Evolutionary conservation across 2,797 vertebrate species (phyloP), one percentile per base, ranked within the genome.

Genomic region (Coccyzus lansbergi): DNA sequence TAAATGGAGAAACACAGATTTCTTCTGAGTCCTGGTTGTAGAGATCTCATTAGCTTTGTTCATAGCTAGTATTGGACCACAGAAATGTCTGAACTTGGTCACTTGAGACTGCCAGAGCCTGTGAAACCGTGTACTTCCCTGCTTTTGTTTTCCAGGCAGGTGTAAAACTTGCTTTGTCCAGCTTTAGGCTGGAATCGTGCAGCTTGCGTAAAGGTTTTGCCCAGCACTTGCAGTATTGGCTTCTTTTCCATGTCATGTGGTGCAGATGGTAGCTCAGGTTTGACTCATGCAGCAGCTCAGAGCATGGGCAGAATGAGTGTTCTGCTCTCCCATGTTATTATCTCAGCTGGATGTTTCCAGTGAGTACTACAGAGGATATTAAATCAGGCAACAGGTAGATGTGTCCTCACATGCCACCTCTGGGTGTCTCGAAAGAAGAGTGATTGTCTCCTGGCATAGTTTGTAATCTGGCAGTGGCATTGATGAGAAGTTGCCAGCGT

Each of bases 261-360:
- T 40, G 58, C 40, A 17, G 52, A 2, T 46, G 19, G 69, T 51
- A 12, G 34, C 55, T 65, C 24, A 15, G 67, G 56, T 38, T 49
- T 36, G 68, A 34, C 56, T 83, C 2, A 0, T 11, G 29, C 14
- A 5, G 60, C 59, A 62, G 25, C 34, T 58, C 6, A 2, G 67
- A 69, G n/a, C 7, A 5, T 2, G 33, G 72, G 33, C 44, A n/a
- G 34, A 55, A 15, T 0, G 2, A n/a, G 16, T 6, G 17, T 16
- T 79, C 20, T 3, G 1, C 44, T 58, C 6, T 48, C 28, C 12
- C 3, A 2, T 7, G 20, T 11, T 52, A 1, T 31, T 33, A 40
- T 34, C 42, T 46, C 51, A 25, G 8, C n/a, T 46, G 63, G 28
- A 15, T 52, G 26, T 24, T 71, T 70, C 38, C 31, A 21, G 26